phyloP scores from a whole-genome alignment of 2,113 vertebrate species.

The Lycaon pictus region DNA sequence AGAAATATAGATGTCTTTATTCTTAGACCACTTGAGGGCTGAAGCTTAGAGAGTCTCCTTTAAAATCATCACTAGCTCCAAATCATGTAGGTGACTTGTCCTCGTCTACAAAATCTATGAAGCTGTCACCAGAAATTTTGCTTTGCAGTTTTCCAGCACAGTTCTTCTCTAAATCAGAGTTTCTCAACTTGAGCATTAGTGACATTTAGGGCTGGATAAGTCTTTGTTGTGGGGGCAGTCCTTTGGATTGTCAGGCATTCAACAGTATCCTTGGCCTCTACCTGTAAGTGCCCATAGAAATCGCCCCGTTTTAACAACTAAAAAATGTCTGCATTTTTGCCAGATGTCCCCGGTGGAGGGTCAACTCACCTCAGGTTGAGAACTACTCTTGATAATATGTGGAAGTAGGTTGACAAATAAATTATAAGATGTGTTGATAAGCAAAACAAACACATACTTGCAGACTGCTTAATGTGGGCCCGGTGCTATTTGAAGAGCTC shows the following conservation, averaged over 20 bases:
- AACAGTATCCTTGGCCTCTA: not conserved
- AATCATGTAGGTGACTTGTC: not conserved
- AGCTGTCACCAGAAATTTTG: not conserved
- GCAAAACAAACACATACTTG: conserved; percentile 40
- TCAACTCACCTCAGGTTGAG: not conserved
- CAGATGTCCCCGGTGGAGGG: not conserved
- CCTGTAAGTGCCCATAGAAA: not conserved
- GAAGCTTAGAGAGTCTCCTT: conserved; percentile 6
- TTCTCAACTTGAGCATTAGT: not conserved
- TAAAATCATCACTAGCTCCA: not conserved
- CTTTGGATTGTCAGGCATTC: not conserved
- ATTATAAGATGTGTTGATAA: conserved; percentile 48
- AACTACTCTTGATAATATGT: conserved; percentile 1
- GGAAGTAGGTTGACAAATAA: conserved; percentile 36
- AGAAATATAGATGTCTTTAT: conserved; percentile 6
- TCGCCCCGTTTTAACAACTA: not conserved
- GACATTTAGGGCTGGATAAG: not conserved
- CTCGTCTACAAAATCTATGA: not conserved
- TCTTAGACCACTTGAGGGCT: not conserved
- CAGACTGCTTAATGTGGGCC: not conserved
- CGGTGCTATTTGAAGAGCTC: not conserved
- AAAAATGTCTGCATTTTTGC: not conserved
- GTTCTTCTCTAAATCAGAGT: not conserved
- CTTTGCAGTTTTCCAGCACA: not conserved
- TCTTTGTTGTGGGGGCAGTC: not conserved